A percentile compares a stretch with the other conserved stretches of the same genome.
Conservation (phyloP, 2,113 vertebrate genomes). For the Diadophis punctatus region DNA sequence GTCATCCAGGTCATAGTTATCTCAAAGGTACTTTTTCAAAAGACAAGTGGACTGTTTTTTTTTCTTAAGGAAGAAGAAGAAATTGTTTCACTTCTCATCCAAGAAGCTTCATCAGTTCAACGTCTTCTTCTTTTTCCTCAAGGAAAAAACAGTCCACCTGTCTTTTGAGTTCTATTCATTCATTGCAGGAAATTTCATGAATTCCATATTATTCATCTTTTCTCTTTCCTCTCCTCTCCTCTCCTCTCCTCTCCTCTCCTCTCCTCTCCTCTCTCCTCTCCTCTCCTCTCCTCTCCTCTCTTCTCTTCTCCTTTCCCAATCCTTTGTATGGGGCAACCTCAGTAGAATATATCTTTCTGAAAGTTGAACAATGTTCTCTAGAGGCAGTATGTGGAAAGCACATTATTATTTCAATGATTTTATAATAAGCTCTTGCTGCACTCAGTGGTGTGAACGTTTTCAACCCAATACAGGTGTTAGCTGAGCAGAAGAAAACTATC, state of each 20-base stretch:
- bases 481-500: background rate
- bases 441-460: background rate
- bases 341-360: background rate
- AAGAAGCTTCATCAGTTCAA: too few relatives aligned
- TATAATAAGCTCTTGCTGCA: background rate
- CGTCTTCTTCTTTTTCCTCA: too few relatives aligned
- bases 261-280: too few relatives aligned
- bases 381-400: accelerated
- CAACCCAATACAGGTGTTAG: background rate
- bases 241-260: too few relatives aligned
- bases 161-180: background rate
- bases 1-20: too few relatives aligned
- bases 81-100: too few relatives aligned
- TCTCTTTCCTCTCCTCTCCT: too few relatives aligned
- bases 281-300: too few relatives aligned
- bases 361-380: background rate
- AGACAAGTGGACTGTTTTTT: too few relatives aligned
- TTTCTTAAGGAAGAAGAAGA: too few relatives aligned
- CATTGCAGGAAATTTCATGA: background rate
- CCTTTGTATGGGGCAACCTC: background rate
- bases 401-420: accelerated
- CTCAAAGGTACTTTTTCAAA: too few relatives aligned
- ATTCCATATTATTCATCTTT: background rate
- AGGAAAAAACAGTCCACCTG: too few relatives aligned
- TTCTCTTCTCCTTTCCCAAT: background rate